Evolutionary conservation across 2,797 vertebrate genomes (phyloP), one percentile per base, ranked within the genome.

Genomic region (Myiotriccus ornatus): DNA sequence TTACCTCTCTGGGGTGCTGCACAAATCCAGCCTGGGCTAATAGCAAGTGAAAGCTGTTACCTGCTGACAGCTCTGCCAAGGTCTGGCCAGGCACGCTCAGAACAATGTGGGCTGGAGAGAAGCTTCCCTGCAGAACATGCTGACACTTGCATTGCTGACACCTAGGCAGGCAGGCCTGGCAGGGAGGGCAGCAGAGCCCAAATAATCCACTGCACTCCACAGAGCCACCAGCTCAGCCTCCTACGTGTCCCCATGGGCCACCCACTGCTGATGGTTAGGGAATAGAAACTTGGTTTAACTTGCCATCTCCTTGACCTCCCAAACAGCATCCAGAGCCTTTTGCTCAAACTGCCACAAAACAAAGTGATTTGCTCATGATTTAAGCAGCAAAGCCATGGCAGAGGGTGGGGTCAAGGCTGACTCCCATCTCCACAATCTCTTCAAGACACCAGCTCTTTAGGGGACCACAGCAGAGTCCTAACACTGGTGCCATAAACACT

Each of bases 61-160:
- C 84, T 35, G 56, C 89, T 57, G 92, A 84, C 86, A 78, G 92
- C 94, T 49, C 84, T 27, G 77, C 87, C 3, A 5, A 46, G 46
- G 22, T 56, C 65, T 13, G 20, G 63, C 67, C 55, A 3, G 1
- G 8, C 60, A 7, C 13, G 0, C 73, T 35, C n/a, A 4, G 7
- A 84, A 4, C 46, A 14, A 7, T 0, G 3, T 1, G 32, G 30
- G 69, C 39, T 57, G 80, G 0, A 0, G 37, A 50, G 71, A 49
- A 37, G 65, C 46, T 39, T 59, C 78, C 53, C 78, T 18, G 43
- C 14, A 9, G 52, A 64, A 34, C 44, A 35, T 17, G 74, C 41
- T n/a, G 80, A 25, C 12, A 17, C 41, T 44, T 25, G 39, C 10
- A 9, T 0, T 19, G 74, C 32, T 35, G 83, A 23, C 10, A 22